A percentile compares a stretch with the other conserved stretches of the same genome.
These are phyloP conservation scores for Erythrolamprus reginae DNA, from an alignment of 2,113 vertebrate genomes.

Conservation along the genomic window DNA sequence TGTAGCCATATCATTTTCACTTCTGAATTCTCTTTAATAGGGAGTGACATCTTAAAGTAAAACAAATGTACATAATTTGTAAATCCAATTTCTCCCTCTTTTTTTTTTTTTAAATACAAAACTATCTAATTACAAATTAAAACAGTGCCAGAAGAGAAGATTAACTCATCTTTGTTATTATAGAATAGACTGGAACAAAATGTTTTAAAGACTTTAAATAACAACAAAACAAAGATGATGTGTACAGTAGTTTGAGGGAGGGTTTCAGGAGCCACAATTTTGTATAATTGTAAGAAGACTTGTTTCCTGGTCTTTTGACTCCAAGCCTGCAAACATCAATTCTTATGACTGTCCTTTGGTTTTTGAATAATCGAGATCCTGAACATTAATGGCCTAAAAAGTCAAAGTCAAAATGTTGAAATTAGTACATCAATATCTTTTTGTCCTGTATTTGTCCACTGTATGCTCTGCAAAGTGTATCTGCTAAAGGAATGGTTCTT, in stretches of 20 bases:
- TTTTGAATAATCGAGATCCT: background rate
- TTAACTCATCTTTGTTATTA: background rate
- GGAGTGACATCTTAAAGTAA: background rate
- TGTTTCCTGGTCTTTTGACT: background rate
- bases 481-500: background rate
- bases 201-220: background rate
- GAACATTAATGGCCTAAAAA: background rate
- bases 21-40: background rate
- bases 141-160: background rate
- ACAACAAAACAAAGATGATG: background rate
- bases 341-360: background rate
- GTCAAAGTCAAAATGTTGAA: background rate
- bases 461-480: background rate
- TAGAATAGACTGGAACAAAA: background rate
- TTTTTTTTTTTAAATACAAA: background rate
- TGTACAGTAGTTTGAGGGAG: background rate
- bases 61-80: background rate
- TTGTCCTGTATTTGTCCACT: background rate
- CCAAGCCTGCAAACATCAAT: background rate
- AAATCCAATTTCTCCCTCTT: background rate
- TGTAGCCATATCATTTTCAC: background rate
- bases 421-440: background rate
- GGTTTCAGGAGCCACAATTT: background rate
- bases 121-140: background rate
- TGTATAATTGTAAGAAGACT: background rate